Percentiles rank a stretch among this genome's conserved stretches.
phyloP scores from a whole-genome alignment of 2,888 invertebrate species.

The Leptura quadrifasciata region DNA sequence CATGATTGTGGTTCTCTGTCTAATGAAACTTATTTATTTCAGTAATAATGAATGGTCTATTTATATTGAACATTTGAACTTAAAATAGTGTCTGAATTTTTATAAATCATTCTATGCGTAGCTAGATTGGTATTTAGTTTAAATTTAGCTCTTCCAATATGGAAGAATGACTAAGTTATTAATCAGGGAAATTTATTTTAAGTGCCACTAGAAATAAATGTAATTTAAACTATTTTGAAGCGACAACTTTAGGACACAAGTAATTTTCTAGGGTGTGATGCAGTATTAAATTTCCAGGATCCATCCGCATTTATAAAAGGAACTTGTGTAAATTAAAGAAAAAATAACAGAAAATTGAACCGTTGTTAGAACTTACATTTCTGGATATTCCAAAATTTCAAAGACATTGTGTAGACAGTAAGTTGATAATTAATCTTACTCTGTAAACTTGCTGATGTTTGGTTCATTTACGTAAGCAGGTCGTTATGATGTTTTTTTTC shows the following conservation, averaged over 20 bases:
- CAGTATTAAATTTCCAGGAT: background rate
- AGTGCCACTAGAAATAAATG: constrained; percentile 22
- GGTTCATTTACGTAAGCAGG: too few relatives aligned
- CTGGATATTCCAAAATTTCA: too few relatives aligned
- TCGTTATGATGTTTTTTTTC: too few relatives aligned
- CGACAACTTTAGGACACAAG: background rate
- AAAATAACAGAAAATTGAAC: too few relatives aligned
- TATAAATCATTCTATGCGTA: background rate
- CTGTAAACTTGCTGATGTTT: too few relatives aligned
- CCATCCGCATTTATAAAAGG: too few relatives aligned
- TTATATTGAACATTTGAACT: background rate
- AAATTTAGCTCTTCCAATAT: constrained; percentile 15
- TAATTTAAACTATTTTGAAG: constrained; percentile 18
- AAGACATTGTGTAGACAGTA: too few relatives aligned
- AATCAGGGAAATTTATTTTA: constrained; percentile 20
- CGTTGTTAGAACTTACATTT: too few relatives aligned
- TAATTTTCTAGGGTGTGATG: background rate
- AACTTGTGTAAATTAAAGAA: too few relatives aligned
- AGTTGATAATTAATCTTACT: too few relatives aligned
- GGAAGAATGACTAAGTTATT: constrained; percentile 18
- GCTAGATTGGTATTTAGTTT: background rate
- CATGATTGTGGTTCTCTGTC: too few relatives aligned
- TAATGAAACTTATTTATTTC: background rate
- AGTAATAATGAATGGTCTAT: background rate
- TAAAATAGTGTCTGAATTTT: background rate